These are phyloP conservation scores for Mormyrus hasselquistii DNA, from an alignment of 2,797 vertebrate species.

Conservation along the genomic window DNA sequence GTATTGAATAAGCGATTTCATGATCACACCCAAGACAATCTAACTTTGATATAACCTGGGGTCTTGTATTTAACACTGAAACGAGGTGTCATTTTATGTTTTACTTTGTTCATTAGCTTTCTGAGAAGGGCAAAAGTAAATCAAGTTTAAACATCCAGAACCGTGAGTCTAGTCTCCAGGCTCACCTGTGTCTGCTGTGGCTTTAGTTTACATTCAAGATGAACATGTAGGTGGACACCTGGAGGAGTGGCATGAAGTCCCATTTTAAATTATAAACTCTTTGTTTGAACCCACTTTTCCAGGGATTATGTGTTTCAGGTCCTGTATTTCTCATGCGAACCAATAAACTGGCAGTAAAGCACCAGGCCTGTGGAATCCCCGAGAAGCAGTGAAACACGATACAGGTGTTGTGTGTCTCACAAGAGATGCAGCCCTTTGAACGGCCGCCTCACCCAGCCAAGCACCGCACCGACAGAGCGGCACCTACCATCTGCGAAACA, in stretches of 20 bases:
- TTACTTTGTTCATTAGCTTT: background rate
- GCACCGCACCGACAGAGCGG: background rate
- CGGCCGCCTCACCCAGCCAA: background rate
- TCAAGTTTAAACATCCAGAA: background rate
- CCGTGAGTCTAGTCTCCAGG: background rate
- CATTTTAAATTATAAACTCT: background rate
- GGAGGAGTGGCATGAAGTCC: background rate
- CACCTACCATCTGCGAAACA: background rate
- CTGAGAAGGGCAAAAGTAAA: background rate
- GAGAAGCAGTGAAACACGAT: background rate
- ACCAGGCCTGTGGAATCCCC: background rate
- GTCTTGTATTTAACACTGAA: conserved; percentile 6
- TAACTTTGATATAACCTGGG: background rate
- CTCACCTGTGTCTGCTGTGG: background rate
- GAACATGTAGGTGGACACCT: background rate
- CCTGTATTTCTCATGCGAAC: background rate
- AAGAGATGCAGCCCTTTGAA: background rate
- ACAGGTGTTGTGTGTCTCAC: background rate
- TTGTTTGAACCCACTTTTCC: background rate
- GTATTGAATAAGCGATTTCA: background rate
- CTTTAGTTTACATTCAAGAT: background rate
- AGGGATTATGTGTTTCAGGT: background rate
- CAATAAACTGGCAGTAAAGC: background rate
- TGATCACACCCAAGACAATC: background rate
- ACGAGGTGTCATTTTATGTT: background rate